Evolutionary conservation across 2,797 vertebrate species (phyloP), one percentile per base, ranked within the genome.

Genomic region (Margarornis squamiger): DNA sequence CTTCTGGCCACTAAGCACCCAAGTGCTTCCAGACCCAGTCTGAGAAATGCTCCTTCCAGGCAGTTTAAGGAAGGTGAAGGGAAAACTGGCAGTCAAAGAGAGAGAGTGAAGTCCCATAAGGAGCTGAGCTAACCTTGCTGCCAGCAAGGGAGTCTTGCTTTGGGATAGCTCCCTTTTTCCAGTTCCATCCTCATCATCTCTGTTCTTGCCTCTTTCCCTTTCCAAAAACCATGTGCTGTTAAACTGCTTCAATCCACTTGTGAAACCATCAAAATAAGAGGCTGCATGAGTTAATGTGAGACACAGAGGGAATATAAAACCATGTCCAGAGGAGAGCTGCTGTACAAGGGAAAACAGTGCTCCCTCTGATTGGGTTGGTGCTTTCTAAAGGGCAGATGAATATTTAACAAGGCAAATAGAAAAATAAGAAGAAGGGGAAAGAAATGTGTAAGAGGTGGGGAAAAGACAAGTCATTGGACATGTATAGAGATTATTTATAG

Each of bases 381-480:
- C 15, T 86, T 34, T 73, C 32, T 43, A 82, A 90, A 82, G 29
- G 24, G 17, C 36, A 83, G n/a, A 14, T 74, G 65, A 77, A 73
- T 83, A 23, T 77, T 91, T 77, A 85, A 57, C 54, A 85, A 43
- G 21, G 13, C 27, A 62, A 6, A 48, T 1, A 27, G 20, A 86
- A 72, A 75, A 68, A 30, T 12, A 67, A 57, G 10, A 13, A 38
- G 13, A 77, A 93, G 9, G 7, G 17, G 48, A 80, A 86, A 93
- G 1, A 70, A 70, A n/a, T 30, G 3, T 23, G 0, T 19, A 63
- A 63, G 13, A 36, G 10, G 6, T 51, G 54, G 21, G 18, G 6
- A 36, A 57, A 80, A 61, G 14, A 43, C 58, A 61, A 71, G 23
- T 22, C 10, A 24, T 3, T 49, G 68, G 57, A 41, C 21, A 39